Evolutionary conservation across 2,888 invertebrate genomes (phyloP).

Genomic region (Heliconius ethilla): DNA sequence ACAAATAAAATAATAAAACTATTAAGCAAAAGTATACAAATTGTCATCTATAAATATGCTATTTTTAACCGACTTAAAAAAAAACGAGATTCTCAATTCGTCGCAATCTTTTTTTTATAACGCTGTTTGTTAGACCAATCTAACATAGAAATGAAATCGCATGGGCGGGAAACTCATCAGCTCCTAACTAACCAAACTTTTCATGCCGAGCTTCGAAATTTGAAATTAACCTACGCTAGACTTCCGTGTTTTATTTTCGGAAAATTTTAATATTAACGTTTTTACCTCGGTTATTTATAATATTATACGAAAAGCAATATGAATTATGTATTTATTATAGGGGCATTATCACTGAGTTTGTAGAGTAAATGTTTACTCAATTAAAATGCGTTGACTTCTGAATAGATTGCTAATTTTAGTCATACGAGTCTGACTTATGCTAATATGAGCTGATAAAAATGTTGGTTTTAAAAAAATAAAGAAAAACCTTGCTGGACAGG

Average conservation of each 20-base stretch:
- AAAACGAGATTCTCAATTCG: too few species aligned
- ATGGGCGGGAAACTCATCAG: background rate
- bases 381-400: background rate
- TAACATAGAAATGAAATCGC: background rate
- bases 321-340: background rate
- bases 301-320: constrained; percentile 4
- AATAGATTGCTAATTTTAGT: background rate
- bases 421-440: background rate
- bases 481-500: background rate
- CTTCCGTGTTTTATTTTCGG: background rate
- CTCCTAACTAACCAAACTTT: constrained; percentile 6
- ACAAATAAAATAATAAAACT: too few species aligned
- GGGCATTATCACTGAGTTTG: constrained; percentile 5
- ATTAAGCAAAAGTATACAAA: background rate
- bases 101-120: too few species aligned
- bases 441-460: constrained; percentile 12
- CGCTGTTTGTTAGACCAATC: background rate
- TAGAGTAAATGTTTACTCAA: constrained; percentile 11
- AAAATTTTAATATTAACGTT: background rate
- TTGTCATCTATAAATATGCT: background rate
- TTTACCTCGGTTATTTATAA: background rate
- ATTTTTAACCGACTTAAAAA: background rate
- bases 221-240: background rate
- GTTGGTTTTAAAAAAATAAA: background rate
- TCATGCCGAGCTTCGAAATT: background rate